Conservation (phyloP, 2,888 invertebrate genomes). For the Caenorhabditis panamensis region DNA sequence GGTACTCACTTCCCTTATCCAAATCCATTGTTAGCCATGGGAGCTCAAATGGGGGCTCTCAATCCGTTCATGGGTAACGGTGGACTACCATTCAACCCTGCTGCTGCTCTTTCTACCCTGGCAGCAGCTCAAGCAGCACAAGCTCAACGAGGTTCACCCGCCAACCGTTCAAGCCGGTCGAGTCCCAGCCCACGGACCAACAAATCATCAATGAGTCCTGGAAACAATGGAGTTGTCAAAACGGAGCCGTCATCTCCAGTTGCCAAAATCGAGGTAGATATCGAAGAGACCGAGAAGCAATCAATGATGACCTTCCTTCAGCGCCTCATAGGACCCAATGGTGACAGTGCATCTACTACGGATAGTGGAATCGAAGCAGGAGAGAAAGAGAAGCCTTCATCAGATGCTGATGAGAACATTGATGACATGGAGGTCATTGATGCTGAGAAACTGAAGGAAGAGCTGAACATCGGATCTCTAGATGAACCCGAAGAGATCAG, state of each 20-base stretch:
- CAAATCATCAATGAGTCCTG: conserved; percentile 54
- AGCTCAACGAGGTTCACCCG: conserved; percentile 43
- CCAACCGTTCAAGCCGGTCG: conserved; percentile 43
- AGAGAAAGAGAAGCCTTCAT: conserved; percentile 46
- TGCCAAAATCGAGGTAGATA: conserved; percentile 56
- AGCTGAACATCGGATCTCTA: conserved; percentile 56
- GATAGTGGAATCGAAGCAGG: conserved; percentile 48
- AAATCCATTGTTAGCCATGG: conserved; percentile 71
- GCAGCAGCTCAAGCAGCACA: conserved; percentile 64
- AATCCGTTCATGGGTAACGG: conserved; percentile 70
- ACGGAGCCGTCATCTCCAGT: conserved; percentile 57
- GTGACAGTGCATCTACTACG: conserved; percentile 34
- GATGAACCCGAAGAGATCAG: conserved; percentile 62
- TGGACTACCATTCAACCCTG: conserved; percentile 61
- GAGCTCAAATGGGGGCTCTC: conserved; percentile 68
- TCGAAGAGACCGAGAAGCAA: conserved; percentile 45
- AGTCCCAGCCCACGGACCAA: conserved; percentile 60
- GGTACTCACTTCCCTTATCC: conserved; percentile 65
- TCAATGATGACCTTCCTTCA: conserved; percentile 57
- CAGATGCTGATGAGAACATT: conserved; percentile 52
- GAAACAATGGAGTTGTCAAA: conserved; percentile 29
- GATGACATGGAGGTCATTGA: conserved; percentile 60
- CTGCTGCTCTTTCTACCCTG: conserved; percentile 61
- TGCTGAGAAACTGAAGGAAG: conserved; percentile 58
- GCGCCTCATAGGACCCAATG: conserved; percentile 46